Base-by-base conservation (phyloP, 37 sponge, comb jelly and placozoan species). In the Bolinopsis microptera region DNA sequence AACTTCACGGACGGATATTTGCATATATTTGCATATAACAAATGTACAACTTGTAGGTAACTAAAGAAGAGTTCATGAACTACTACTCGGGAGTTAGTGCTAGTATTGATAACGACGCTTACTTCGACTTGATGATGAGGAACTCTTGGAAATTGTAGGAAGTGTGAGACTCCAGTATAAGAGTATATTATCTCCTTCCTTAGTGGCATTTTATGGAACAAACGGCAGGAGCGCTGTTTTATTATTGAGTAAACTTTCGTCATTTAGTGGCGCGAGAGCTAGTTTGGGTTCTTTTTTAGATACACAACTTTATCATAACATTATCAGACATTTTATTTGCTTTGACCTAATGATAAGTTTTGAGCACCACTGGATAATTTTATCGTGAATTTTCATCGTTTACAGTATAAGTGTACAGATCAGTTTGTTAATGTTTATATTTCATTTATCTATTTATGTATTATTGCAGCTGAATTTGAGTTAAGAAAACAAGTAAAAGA, bases 41-140 rank as follows among this genome's bases (percentile, higher is more conserved):
- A n/a, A n/a, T n/a, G n/a, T n/a, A n/a, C n/a, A n/a, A n/a, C n/a
- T n/a, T n/a, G n/a, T n/a, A 97, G 97, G 94, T 98, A 16, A 98
- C 98, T 24, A 83, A 92, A 37, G 98, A 98, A 93, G 98, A 98
- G 75, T 98, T 98, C 77, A 22, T 95, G 35, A 98, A 97, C 93
- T 98, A 98, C 93, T 98, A 98, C 94, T 70, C 88, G 76, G 98
- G 98, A 33, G 95, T 98, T n/a, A 97, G 97, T 96, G 98, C 98
- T 21, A 97, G 97, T 34, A 95, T 98, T 32, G 98, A 98, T 94
- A 93, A 88, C 27, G 97, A 98, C 94, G 95, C 96, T 0, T 98
- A 98, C 95, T 98, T 98, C 94, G 98, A 98, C 94, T 95, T 98
- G 68, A 97, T 98, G 98, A 98, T 98, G 98, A 93, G 98, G 33